Base-by-base conservation (phyloP, 1,140 invertebrate genomes). In the Diprion similis region DNA sequence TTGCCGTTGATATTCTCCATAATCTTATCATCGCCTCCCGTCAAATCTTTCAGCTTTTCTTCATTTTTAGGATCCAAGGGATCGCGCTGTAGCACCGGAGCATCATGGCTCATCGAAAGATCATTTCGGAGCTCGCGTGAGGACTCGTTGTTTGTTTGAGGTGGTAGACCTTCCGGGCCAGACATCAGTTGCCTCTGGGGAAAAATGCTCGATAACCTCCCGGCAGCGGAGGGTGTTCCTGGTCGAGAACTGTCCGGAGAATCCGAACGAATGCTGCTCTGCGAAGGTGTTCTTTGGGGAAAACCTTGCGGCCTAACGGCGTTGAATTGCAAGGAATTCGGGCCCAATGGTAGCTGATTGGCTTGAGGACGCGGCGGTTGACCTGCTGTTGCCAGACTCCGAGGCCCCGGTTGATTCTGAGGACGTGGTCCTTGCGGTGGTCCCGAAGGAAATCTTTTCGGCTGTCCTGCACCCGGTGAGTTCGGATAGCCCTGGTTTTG, bases 371-470 rank as follows among this genome's bases (percentile, higher is more conserved):
- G 66, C 10, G 19, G 70, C 11, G 46, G 51, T 18, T 9, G 59
- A 51, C 75, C 76, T 18, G 45, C 46, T 77, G 75, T 59, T 75
- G 71, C 9, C 66, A 1, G 75, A 64, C 17, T 75, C 68, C 51
- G 76, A 75, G 2, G 78, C 51, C 51, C 51, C n/a, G 11, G 51
- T 59, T 59, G 51, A 59, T 59, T 59, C n/a, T 59, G 51, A 17
- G 51, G 51, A 15, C 51, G 11, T 9, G 51, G 51, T 59, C 51
- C 51, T 45, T 68, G 66, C 66, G 66, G 17, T 11, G 66, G 66
- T 45, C 66, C 37, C 15, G 66, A 45, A 68, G 84, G 81, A 68
- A 87, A 74, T 73, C 80, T 83, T 48, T 77, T 82, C 69, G 84
- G 74, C 8, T 71, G 72, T 11, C 78, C 73, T 13, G 11, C 51